Evolutionary conservation across 2,113 vertebrate genomes (phyloP).

Genomic region (Ancistrus triradiatus): DNA sequence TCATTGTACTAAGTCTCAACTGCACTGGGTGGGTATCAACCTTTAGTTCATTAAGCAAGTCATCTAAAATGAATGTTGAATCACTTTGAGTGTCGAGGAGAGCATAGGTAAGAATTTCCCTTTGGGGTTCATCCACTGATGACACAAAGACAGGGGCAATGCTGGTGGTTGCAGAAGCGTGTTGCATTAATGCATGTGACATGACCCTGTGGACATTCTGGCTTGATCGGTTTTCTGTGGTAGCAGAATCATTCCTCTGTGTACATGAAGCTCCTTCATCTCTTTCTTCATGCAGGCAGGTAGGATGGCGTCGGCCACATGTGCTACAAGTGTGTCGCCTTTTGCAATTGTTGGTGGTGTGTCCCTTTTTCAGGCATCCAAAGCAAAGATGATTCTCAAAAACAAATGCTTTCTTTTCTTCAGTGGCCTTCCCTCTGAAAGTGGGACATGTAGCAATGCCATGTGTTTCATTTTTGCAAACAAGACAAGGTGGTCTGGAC

Average conservation of each 20-base stretch:
- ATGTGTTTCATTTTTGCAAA: slow-evolving; percentile 30
- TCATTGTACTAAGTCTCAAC: slow-evolving; percentile 35
- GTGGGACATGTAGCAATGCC: slow-evolving; percentile 20
- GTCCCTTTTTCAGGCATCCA: not conserved
- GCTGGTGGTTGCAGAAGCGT: slow-evolving; percentile 13
- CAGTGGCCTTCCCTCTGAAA: slow-evolving; percentile 16
- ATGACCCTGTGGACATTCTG: slow-evolving; percentile 2
- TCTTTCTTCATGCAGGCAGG: slow-evolving; percentile 14
- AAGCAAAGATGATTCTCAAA: not conserved
- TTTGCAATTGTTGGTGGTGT: slow-evolving; percentile 1
- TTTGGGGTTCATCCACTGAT: not conserved
- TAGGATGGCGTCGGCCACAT: not conserved
- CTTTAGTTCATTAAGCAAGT: slow-evolving; percentile 2
- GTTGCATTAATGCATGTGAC: not conserved
- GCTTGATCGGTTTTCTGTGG: not conserved
- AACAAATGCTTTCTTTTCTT: not conserved
- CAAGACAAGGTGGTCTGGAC: slow-evolving; percentile 17
- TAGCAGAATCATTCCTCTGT: not conserved
- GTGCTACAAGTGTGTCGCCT: not conserved
- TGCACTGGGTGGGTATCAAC: slow-evolving; percentile 19
- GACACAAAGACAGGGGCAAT: slow-evolving; percentile 16
- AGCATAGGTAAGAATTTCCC: no score
- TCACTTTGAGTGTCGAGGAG: slow-evolving; percentile 40
- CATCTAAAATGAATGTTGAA: slow-evolving; percentile 27
- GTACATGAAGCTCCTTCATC: not conserved